Conservation (phyloP, 1,140 invertebrate genomes). For the Sitodiplosis mosellana region DNA sequence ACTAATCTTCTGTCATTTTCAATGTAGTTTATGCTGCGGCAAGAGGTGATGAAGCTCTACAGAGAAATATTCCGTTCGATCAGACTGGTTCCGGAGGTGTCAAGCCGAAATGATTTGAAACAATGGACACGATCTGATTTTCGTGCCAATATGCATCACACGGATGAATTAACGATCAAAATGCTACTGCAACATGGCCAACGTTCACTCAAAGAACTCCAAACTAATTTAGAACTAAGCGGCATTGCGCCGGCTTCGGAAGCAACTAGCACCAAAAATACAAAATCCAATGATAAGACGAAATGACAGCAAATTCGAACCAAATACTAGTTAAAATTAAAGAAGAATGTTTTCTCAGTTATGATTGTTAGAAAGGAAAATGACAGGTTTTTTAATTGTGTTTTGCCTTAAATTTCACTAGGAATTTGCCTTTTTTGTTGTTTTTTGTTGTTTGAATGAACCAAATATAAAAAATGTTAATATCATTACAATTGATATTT, state of each 20-base stretch:
- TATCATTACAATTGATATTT: too few relatives aligned
- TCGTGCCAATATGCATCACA: conserved; percentile 40
- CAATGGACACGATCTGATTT: conserved; percentile 55
- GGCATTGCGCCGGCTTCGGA: conserved; percentile 4
- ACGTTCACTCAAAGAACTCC: conserved; percentile 43
- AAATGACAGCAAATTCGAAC: too few relatives aligned
- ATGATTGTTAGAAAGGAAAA: too few relatives aligned
- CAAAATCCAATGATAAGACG: too few relatives aligned
- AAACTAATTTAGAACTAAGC: conserved; percentile 39
- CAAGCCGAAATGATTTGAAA: conserved; percentile 38
- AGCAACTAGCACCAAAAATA: too few relatives aligned
- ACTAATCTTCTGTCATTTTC: not conserved
- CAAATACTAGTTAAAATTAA: too few relatives aligned
- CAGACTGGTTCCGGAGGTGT: conserved; percentile 40
- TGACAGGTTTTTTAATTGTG: too few relatives aligned
- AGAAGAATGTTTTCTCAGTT: conserved; percentile 7
- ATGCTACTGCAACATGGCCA: conserved; percentile 47
- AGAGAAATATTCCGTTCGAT: conserved; percentile 47
- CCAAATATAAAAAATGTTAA: too few relatives aligned
- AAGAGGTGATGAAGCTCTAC: conserved; percentile 56
- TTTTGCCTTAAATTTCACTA: conserved; percentile 1
- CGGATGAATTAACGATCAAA: conserved; percentile 48
- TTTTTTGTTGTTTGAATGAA: too few relatives aligned
- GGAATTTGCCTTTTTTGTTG: too few relatives aligned
- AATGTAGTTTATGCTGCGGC: conserved; percentile 50